phyloP scores from a whole-genome alignment of 2,113 vertebrate genomes.

The Salminus brasiliensis region DNA sequence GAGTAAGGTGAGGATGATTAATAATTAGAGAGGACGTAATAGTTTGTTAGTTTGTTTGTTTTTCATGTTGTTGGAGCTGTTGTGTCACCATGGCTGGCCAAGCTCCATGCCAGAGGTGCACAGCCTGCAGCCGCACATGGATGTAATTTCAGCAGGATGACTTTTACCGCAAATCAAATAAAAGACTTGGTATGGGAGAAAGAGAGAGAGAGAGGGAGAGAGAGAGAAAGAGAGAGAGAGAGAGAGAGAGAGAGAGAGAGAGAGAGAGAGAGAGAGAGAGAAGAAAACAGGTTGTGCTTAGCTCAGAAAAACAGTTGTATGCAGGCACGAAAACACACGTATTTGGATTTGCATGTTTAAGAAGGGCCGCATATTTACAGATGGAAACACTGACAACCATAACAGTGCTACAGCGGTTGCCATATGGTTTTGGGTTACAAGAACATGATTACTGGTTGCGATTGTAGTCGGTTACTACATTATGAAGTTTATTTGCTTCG shows the following conservation, averaged over 20 bases:
- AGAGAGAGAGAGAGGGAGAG: slow-evolving; percentile 46
- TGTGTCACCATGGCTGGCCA: slow-evolving; percentile 60
- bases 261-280: slow-evolving; percentile 37
- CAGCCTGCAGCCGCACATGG: slow-evolving; percentile 72
- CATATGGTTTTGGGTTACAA: not conserved
- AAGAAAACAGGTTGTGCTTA: slow-evolving; percentile 15
- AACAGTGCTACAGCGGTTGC: not conserved
- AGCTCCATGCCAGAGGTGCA: slow-evolving; percentile 58
- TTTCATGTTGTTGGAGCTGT: slow-evolving; percentile 58
- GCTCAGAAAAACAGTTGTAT: slow-evolving; percentile 1
- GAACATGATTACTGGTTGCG: not conserved
- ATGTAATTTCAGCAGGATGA: slow-evolving; percentile 74
- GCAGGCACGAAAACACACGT: not conserved
- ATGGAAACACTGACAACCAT: slow-evolving; percentile 5
- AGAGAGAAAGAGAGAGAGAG: slow-evolving; percentile 62
- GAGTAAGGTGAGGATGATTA: slow-evolving; percentile 4
- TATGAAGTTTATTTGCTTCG: not conserved
- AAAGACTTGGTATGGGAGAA: slow-evolving; percentile 70
- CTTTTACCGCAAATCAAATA: slow-evolving; percentile 74
- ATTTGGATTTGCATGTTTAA: not conserved
- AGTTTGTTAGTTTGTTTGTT: slow-evolving; percentile 32
- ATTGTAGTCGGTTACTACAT: not conserved
- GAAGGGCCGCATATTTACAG: not conserved
- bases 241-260: slow-evolving; percentile 62
- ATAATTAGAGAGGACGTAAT: slow-evolving; percentile 15